A percentile compares a stretch with the other conserved stretches of the same genome.
Conservation (phyloP, 2,888 invertebrate genomes). For the Drepanosiphum platanoidis region DNA sequence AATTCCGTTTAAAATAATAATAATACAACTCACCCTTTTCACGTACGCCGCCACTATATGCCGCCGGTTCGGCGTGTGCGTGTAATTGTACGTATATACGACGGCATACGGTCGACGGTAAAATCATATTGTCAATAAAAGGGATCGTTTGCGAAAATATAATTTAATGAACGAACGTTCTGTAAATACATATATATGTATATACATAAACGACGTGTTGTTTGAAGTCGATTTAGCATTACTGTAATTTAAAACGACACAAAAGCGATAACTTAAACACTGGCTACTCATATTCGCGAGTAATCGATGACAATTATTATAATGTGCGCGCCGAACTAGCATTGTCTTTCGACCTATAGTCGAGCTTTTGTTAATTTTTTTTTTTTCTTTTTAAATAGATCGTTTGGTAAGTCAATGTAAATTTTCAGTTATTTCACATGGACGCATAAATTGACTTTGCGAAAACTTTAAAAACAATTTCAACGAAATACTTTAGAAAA, state of each 20-base stretch:
- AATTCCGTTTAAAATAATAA: neutral
- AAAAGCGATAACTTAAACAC: neutral
- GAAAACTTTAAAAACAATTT: conserved; percentile 43
- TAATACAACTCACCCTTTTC: conserved; percentile 13
- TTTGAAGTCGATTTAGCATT: neutral
- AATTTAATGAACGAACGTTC: neutral
- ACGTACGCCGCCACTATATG: neutral
- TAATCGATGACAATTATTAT: neutral
- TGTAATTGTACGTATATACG: neutral
- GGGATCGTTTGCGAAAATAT: neutral
- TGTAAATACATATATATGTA: neutral
- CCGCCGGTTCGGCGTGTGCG: neutral
- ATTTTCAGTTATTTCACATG: neutral
- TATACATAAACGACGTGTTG: neutral
- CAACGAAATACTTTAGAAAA: conserved; percentile 8
- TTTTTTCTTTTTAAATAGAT: neutral
- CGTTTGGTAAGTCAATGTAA: conserved; percentile 15
- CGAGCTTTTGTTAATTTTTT: neutral
- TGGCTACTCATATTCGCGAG: neutral
- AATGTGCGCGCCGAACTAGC: too few species aligned
- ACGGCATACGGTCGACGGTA: neutral
- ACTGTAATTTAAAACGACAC: neutral
- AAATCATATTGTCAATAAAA: conserved; percentile 29
- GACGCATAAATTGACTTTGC: conserved; percentile 19
- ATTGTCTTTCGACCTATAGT: neutral